Evolutionary conservation across 2,113 vertebrate species (phyloP), one percentile per base, ranked within the genome.

Genomic region (Rhinopomastus cyanomelas): DNA sequence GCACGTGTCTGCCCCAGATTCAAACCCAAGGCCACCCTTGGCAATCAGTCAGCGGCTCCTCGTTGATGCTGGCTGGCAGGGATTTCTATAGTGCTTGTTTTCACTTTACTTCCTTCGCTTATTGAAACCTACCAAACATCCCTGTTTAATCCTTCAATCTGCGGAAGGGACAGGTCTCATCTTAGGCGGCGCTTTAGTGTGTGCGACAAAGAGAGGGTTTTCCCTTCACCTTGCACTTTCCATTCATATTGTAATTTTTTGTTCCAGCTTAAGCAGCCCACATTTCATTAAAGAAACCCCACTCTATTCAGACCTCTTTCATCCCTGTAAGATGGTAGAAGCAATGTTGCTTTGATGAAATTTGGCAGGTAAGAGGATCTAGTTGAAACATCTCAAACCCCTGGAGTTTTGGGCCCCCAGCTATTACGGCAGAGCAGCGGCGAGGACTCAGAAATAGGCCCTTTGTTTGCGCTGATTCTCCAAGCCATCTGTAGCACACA

Each of bases 401-500:
- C 94, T 82, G 76, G 96, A 95, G 95, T 93, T 95, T 94, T 37
- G 78, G 86, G 89, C 90, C 91, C 93, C 90, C 88, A 92, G 96
- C 94, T 96, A 86, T 93, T 88, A 90, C 69, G 78, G 81, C 82
- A 93, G 81, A 96, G 77, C 44, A 92, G 93, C 93, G 96, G 85
- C 30, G 62, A 95, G 93, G 93, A 84, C 91, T 88, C 93, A 95
- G 89, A 96, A 95, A 96, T 88, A 78, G 93, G 85, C 90, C 88
- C 93, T 96, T 96, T 95, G 91, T 97, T 96, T 96, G 93, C 77
- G 62, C 82, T 81, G 87, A 94, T 85, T 94, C 95, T 95, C 93
- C 75, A 81, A 94, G 92, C 96, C 95, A 95, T 95, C 96, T 96
- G 95, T 84, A 96, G 64, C 49, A 34, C 80, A 84, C 90, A 96